A percentile compares a stretch with the other conserved stretches of the same genome.
These are phyloP conservation scores for Andrena marginata DNA, from an alignment of 2,888 invertebrate species.

Conservation along the genomic window DNA sequence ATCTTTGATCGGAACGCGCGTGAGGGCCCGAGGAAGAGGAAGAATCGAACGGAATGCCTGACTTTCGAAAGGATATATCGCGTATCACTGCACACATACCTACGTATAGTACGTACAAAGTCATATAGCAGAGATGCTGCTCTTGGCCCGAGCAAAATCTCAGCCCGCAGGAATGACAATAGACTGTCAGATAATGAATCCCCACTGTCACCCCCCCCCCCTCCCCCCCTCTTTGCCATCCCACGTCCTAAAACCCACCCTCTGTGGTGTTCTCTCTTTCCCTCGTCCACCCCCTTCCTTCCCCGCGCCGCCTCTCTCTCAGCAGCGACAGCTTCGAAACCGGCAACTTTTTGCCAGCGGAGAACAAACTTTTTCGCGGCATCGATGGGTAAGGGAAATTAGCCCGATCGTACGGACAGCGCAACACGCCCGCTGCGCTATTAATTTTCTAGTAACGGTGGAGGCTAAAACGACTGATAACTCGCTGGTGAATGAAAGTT, in stretches of 20 bases:
- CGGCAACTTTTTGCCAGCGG: constrained; percentile 45
- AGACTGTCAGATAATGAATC: constrained; percentile 83
- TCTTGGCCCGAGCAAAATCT: constrained; percentile 78
- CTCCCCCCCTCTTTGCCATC: constrained; percentile 65
- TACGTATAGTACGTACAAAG: constrained; percentile 38
- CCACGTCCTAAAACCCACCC: constrained; percentile 78
- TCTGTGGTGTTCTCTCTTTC: constrained; percentile 60
- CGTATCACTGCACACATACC: constrained; percentile 56
- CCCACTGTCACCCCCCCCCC: constrained; percentile 74
- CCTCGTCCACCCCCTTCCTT: constrained; percentile 15
- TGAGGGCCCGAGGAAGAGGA: constrained; percentile 26
- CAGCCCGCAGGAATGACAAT: constrained; percentile 82
- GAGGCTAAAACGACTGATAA: neutral
- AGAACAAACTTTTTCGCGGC: constrained; percentile 55
- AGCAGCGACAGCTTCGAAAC: constrained; percentile 68
- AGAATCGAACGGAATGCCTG: constrained; percentile 38
- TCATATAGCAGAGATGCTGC: constrained; percentile 60
- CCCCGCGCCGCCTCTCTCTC: constrained; percentile 21
- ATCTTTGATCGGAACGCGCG: constrained; percentile 25
- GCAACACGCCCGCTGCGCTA: neutral
- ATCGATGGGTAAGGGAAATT: neutral
- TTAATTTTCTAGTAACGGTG: neutral
- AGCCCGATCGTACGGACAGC: neutral
- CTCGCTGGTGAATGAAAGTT: neutral
- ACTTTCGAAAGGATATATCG: constrained; percentile 67